A percentile compares a stretch with the other conserved stretches of the same genome.
Evolutionary conservation across 2,797 vertebrate species (phyloP).

Genomic region (Sparus aurata): DNA sequence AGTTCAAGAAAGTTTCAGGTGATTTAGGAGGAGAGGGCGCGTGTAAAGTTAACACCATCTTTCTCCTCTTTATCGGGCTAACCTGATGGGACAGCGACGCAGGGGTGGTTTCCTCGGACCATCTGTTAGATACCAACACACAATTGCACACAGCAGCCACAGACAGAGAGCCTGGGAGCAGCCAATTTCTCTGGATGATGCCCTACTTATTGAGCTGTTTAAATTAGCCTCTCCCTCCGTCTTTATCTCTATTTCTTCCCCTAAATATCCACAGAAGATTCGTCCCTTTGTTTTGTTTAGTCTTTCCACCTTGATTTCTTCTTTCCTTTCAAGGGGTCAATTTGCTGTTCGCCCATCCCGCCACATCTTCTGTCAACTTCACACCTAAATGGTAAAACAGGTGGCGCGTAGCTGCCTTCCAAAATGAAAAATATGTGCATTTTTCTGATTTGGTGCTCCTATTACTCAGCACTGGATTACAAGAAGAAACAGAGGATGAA

Average conservation of each 20-base stretch:
- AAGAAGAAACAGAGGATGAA: no score
- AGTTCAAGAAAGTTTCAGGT: conserved; percentile 20
- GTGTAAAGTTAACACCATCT: conserved; percentile 30
- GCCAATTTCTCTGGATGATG: conserved; percentile 33
- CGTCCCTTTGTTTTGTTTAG: background rate
- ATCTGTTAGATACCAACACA: conserved; percentile 47
- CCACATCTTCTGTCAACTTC: background rate
- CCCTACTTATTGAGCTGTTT: conserved; percentile 28
- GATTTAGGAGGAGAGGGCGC: conserved; percentile 31
- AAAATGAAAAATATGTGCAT: background rate
- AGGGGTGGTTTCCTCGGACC: conserved; percentile 15
- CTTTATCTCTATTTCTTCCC: conserved; percentile 4
- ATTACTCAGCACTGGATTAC: no score
- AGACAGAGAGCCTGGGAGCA: conserved; percentile 14
- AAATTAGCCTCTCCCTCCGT: conserved; percentile 9
- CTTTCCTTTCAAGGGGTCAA: background rate
- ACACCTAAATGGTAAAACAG: background rate
- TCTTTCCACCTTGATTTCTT: background rate
- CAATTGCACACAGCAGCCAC: conserved; percentile 32
- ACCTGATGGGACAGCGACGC: conserved; percentile 39
- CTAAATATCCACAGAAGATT: background rate
- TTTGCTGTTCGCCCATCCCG: background rate
- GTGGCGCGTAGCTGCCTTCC: background rate
- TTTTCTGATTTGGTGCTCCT: background rate
- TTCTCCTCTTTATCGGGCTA: conserved; percentile 48